Percentiles rank a stretch among this genome's conserved stretches.
These are phyloP conservation scores for Tetragonula clypearis DNA, from an alignment of 1,140 invertebrate genomes.

Conservation along the genomic window DNA sequence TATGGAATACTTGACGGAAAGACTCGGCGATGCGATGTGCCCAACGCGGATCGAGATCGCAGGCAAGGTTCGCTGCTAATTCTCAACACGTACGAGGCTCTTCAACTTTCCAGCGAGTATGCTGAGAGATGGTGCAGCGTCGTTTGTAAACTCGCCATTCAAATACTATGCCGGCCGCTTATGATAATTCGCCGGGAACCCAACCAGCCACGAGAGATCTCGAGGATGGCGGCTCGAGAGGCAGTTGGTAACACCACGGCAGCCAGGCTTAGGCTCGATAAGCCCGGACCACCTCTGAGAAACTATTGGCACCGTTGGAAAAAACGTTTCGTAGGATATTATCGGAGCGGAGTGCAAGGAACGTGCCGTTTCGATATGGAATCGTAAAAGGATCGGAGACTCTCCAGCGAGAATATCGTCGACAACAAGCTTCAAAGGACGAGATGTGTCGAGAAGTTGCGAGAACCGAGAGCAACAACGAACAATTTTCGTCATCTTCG, in stretches of 20 bases:
- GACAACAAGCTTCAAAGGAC: not conserved
- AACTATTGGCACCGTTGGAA: constrained; percentile 25
- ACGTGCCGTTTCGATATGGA: not conserved
- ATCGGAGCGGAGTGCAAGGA: constrained; percentile 29
- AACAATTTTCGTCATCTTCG: not conserved
- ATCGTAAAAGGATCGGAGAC: not conserved
- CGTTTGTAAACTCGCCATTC: constrained; percentile 66
- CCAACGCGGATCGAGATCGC: constrained; percentile 26
- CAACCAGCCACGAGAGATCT: constrained; percentile 56
- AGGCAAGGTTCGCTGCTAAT: constrained; percentile 5
- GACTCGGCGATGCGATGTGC: constrained; percentile 9
- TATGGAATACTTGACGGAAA: not conserved
- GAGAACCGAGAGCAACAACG: too few species aligned
- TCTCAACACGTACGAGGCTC: constrained; percentile 33
- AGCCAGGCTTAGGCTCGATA: constrained; percentile 60
- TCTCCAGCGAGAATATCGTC: not conserved
- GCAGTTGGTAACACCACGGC: constrained; percentile 46
- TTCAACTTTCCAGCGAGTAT: constrained; percentile 26
- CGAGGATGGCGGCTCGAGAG: constrained; percentile 44
- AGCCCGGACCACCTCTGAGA: constrained; percentile 64
- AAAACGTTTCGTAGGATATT: constrained; percentile 35
- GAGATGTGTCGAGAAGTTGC: not conserved
- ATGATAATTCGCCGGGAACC: constrained; percentile 65
- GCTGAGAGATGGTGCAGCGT: constrained; percentile 30
- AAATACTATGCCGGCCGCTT: constrained; percentile 55